Percentiles rank a stretch among this genome's conserved stretches.
Conservation (phyloP, 2,113 vertebrate genomes). For the Sigmodon hispidus region DNA sequence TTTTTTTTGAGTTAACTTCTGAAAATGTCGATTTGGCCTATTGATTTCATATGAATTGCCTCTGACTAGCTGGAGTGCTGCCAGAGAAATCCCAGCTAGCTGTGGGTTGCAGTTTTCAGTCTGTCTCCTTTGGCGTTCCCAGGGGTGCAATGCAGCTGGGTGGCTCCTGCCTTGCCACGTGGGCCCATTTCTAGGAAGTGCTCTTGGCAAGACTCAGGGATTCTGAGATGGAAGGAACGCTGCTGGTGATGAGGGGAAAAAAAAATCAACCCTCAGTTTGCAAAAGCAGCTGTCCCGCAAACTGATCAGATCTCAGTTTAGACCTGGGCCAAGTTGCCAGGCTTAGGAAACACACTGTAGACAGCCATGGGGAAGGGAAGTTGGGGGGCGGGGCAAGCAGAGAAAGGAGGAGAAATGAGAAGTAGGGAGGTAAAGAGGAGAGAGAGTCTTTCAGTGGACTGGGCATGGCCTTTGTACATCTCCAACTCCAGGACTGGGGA, state of each 20-base stretch:
- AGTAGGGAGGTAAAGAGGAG: fast-evolving
- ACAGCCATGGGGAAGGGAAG: neutral
- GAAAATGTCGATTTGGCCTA: slow-evolving; percentile 69
- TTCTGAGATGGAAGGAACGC: slow-evolving; percentile 55
- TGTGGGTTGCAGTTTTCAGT: slow-evolving; percentile 3
- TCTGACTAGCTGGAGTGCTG: slow-evolving; percentile 66
- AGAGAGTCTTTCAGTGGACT: neutral
- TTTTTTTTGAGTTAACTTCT: slow-evolving; percentile 74
- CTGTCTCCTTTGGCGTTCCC: slow-evolving; percentile 28
- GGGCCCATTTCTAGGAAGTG: slow-evolving; percentile 62
- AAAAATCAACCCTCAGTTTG: neutral
- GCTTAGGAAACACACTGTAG: neutral
- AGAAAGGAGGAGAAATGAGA: neutral
- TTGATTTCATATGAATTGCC: slow-evolving; percentile 73
- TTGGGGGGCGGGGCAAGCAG: neutral
- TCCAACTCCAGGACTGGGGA: neutral
- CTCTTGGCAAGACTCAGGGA: neutral
- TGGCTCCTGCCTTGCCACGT: slow-evolving; percentile 12
- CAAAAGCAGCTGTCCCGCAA: fast-evolving
- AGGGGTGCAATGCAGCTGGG: neutral
- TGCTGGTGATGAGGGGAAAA: neutral
- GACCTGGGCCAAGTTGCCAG: neutral
- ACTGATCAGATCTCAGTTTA: neutral
- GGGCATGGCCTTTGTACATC: neutral
- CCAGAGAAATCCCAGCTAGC: slow-evolving; percentile 51